Evolutionary conservation across 64 coral and sea anemone genomes (phyloP).

Genomic region (Actinia tenebrosa): DNA sequence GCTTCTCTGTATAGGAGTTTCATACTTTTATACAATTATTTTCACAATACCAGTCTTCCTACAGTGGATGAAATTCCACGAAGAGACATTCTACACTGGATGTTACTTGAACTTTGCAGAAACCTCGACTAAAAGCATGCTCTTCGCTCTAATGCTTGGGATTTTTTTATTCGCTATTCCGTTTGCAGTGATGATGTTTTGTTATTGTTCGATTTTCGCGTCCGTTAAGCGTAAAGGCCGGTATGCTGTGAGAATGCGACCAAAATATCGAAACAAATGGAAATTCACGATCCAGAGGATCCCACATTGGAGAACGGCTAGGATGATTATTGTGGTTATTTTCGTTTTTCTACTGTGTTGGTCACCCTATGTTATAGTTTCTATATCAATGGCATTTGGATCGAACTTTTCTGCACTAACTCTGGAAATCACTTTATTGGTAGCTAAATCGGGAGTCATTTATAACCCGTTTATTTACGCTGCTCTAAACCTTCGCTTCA

Average conservation of each 20-base stretch:
- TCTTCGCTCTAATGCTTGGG: constrained; percentile 35
- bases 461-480: constrained; percentile 85
- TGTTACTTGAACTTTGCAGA: constrained; percentile 62
- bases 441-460: constrained; percentile 66
- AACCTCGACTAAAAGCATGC: background rate
- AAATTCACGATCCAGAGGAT: constrained; percentile 21
- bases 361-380: constrained; percentile 62
- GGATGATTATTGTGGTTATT: constrained; percentile 67
- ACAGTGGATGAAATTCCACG: constrained; percentile 43
- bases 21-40: constrained; percentile 57
- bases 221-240: constrained; percentile 42
- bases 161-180: constrained; percentile 68
- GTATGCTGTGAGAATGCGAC: background rate
- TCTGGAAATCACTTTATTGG: constrained; percentile 66
- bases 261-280: background rate
- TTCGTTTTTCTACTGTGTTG: constrained; percentile 70
- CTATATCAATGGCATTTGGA: constrained; percentile 45
- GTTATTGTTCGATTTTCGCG: constrained; percentile 60
- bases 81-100: constrained; percentile 67
- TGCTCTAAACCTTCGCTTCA: constrained; percentile 79
- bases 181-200: constrained; percentile 57
- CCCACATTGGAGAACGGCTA: constrained; percentile 54
- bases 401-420: constrained; percentile 36
- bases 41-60: constrained; percentile 72
- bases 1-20: constrained; percentile 45